Evolutionary conservation across 2,113 vertebrate species (phyloP), one percentile per base, ranked within the genome.

Genomic region (Chiloscyllium plagiosum): DNA sequence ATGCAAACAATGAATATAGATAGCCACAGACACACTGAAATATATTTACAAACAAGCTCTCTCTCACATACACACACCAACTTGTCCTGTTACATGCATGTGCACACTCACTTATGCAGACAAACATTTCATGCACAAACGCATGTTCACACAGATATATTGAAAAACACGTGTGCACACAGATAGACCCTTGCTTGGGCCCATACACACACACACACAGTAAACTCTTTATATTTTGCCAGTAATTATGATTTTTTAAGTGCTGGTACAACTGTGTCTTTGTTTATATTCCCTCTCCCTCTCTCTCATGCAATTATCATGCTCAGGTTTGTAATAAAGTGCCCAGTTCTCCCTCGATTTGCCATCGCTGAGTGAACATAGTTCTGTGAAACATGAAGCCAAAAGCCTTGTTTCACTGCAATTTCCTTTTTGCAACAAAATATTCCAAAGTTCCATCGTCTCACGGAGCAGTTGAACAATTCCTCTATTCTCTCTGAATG

Each of bases 351-450:
- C 80, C 37, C 80, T 83, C 80, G 4, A 42, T 83, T 47, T 42
- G 19, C 37, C 37, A 42, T 83, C 17, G 19, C 80, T 83, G 80
- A 83, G 37, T 83, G 80, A 83, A 19, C 98, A 98, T 98, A 98
- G 98, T 98, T 98, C 98, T 97, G 98, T 98, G 98, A 98, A 99
- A 98, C 98, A 97, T 97, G 98, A 98, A 97, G 97, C 98, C 97
- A 97, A 98, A 97, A 97, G 97, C 98, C 98, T 98, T 97, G 97
- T 97, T 98, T 98, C 97, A 98, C 98, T 98, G 98, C 98, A 98
- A 98, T 98, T 98, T 98, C 97, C 97, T 98, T 98, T 98, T 22
- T 47, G 80, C 98, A 98, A 97, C 97, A 98, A 61, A 97, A 98
- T 97, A 97, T 98, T 97, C 96, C 97, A 97, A 96, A 96, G 97